Conservation (phyloP, 2,113 vertebrate species). For the Salvator merianae region DNA sequence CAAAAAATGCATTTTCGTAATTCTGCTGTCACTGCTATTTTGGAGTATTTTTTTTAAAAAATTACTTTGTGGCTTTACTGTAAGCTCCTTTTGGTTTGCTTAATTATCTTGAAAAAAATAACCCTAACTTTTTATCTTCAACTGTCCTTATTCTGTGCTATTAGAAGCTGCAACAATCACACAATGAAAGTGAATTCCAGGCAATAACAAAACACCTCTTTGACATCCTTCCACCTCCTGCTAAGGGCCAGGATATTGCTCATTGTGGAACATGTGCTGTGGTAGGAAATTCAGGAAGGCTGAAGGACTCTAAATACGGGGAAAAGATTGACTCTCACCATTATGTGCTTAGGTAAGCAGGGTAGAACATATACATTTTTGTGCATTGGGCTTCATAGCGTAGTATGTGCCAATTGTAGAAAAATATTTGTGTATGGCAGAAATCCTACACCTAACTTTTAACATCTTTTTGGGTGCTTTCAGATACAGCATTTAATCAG, state of each 20-base stretch:
- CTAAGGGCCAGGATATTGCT: rapidly evolving
- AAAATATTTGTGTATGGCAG: not conserved
- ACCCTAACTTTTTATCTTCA: too few relatives aligned
- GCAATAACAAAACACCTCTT: constrained; percentile 48
- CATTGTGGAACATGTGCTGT: constrained; percentile 47
- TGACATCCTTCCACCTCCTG: not conserved
- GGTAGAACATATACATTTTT: not conserved
- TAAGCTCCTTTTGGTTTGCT: too few relatives aligned
- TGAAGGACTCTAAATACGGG: constrained; percentile 48
- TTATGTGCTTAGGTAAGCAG: constrained; percentile 60
- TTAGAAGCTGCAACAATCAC: constrained; percentile 45
- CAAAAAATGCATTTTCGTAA: too few relatives aligned
- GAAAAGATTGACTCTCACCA: constrained; percentile 45
- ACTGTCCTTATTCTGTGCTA: not conserved
- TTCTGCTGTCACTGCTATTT: too few relatives aligned
- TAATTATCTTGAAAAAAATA: too few relatives aligned
- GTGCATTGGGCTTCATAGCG: not conserved
- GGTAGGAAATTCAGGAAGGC: constrained; percentile 57
- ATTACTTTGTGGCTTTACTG: not conserved
- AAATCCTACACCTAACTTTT: too few relatives aligned
- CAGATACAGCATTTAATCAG: too few relatives aligned
- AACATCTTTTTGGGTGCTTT: too few relatives aligned
- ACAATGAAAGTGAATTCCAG: not conserved
- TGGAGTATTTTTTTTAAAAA: too few relatives aligned
- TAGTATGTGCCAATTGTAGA: not conserved